Base-by-base conservation (phyloP, 2,113 vertebrate genomes). In the Lucifuga dentata region DNA sequence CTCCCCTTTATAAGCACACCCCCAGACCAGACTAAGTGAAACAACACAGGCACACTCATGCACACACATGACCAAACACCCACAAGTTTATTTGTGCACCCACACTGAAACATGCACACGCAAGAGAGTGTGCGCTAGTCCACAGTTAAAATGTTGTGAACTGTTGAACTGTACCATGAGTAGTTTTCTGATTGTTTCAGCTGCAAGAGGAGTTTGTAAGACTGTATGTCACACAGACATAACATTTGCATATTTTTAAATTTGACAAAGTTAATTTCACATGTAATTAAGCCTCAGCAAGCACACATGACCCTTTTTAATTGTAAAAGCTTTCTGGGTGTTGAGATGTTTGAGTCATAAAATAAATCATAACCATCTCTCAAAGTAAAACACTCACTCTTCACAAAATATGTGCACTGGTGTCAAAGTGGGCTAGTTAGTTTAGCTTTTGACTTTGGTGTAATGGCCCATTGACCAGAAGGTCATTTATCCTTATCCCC, bases 1-100 rank as follows among this genome's bases (percentile, higher is more conserved):
- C 91, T 79, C 92, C 87, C 90, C 92, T 93, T 93, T 94, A 91
- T 92, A 94, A 93, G 80, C 92, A 62, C 32, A 19, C 21, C 21
- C 16, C 53, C 52, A 69, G 58, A 83, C 61, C 69, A 81, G 77
- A 80, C 74, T 39, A 20, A 76, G 57, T 71, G 67, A 82, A 76
- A 67, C 63, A 76, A 75, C 44, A 63, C 50, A 75, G 50, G 59
- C 63, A 52, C 17, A 0, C 55, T 24, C 16, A 67, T 20, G n/a
- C 38, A 29, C 38, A 16, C 20, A 41, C 36, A 26, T 19, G 15
- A 68, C 38, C 29, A 39, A 50, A 71, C 48, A 53, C 3, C 13
- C 52, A 46, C 19, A 41, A 45, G 44, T 57, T 48, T 48, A 57
- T 72, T 45, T 56, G 39, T 39, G 50, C 39, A 55, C 66, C 60